Evolutionary conservation across 92 coral and sea anemone species (phyloP).

Genomic region (Heliopora coerulea): DNA sequence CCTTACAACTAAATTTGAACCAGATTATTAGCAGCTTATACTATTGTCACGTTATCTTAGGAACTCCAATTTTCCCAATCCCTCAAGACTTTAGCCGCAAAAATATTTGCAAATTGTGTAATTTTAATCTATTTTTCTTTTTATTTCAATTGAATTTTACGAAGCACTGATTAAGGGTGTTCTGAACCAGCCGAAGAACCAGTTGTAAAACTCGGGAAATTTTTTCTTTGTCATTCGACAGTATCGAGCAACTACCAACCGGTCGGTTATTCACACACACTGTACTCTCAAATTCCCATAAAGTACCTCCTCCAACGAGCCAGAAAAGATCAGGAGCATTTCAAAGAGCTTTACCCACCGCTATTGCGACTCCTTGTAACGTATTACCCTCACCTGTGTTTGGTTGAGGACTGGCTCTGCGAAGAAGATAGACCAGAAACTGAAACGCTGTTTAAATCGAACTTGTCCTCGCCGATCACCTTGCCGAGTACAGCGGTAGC

Average conservation of each 20-base stretch:
- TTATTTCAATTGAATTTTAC: too few relatives aligned
- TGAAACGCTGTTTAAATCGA: conserved; percentile 30
- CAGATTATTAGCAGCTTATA: too few relatives aligned
- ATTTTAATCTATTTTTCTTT: too few relatives aligned
- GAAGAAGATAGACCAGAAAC: conserved; percentile 65
- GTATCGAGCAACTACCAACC: conserved; percentile 71
- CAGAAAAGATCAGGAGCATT: conserved; percentile 72
- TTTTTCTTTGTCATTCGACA: conserved; percentile 20
- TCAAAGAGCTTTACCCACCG: conserved; percentile 83
- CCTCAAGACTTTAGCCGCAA: too few relatives aligned
- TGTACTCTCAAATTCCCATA: conserved; percentile 84
- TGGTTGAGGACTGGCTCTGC: conserved; percentile 89
- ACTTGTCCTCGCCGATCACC: conserved; percentile 28
- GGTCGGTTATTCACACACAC: conserved; percentile 63
- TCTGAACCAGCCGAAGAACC: background rate
- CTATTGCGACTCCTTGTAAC: conserved; percentile 73
- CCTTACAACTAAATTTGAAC: too few relatives aligned
- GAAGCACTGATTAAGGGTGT: too few relatives aligned
- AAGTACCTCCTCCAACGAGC: conserved; percentile 83
- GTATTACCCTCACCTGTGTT: conserved; percentile 90
- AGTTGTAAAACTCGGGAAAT: background rate
- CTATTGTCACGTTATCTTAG: too few relatives aligned
- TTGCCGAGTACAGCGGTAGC: conserved; percentile 18
- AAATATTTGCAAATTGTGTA: too few relatives aligned
- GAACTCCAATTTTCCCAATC: too few relatives aligned